These are phyloP conservation scores for Cheilosia urbana DNA, from an alignment of 2,888 invertebrate species.

Conservation along the genomic window DNA sequence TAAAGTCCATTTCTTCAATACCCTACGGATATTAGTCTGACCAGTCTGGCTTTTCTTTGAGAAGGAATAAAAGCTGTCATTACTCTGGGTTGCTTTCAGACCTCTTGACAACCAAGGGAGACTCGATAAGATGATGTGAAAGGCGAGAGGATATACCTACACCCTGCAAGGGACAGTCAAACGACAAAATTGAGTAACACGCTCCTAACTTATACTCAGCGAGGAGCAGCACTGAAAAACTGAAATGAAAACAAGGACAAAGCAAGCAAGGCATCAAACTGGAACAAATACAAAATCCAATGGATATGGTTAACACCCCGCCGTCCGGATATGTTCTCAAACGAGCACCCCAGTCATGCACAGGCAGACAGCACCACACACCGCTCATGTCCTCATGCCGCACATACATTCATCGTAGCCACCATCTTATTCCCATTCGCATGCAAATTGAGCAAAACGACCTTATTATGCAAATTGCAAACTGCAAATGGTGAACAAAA, in stretches of 20 bases:
- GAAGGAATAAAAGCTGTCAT: neutral
- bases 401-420: constrained; percentile 16
- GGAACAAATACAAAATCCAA: constrained; percentile 36
- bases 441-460: constrained; percentile 84
- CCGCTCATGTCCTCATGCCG: neutral
- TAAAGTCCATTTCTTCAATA: neutral
- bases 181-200: constrained; percentile 58
- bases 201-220: constrained; percentile 32
- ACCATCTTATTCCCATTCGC: constrained; percentile 79
- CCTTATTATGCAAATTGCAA: constrained; percentile 84
- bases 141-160: constrained; percentile 17
- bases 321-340: neutral
- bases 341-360: constrained; percentile 30
- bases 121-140: constrained; percentile 55
- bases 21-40: neutral
- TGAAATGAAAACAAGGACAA: constrained; percentile 34
- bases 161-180: constrained; percentile 3
- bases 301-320: constrained; percentile 36
- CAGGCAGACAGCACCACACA: constrained; percentile 6
- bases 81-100: neutral
- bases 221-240: constrained; percentile 7
- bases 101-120: constrained; percentile 16
- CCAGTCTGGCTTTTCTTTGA: neutral
- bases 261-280: constrained; percentile 36
- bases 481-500: constrained; percentile 84